Evolutionary conservation across 2,113 vertebrate species (phyloP), one percentile per base, ranked within the genome.

Genomic region (Agelaius phoeniceus): DNA sequence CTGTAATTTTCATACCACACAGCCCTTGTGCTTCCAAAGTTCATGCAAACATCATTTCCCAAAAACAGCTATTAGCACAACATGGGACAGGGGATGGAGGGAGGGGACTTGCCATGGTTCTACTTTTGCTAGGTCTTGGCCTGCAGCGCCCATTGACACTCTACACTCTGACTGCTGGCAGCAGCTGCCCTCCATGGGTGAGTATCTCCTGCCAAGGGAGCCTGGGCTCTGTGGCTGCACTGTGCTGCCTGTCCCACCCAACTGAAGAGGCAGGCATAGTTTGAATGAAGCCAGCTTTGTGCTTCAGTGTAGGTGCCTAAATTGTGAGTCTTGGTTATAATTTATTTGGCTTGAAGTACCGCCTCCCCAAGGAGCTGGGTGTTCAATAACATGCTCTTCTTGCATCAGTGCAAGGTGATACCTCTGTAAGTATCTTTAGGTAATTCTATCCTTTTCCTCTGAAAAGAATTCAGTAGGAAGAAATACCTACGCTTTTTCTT

Each of bases 301-400:
- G 46, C 16, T 27, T 6, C 2, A 1, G 0, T 39, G 10, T 43
- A 49, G 43, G 12, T 31, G 8, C 30, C 4, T 11, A 33, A 58
- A 58, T 61, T 24, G 1, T 10, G 69, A 54, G 28, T 62, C 28
- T 35, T 33, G 31, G 14, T 13, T 58, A 26, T 6, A 37, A 49
- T 57, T 41, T 77, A 28, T 35, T 51, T 74, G 30, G 4, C 19
- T 92, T 77, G 30, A 74, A 23, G 23, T 27, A 21, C 15, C 18
- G 66, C 15, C 11, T 51, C 35, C 15, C 30, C 24, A 21, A 43
- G 65, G 68, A 58, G 10, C 2, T 33, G 21, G 35, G 11, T 49
- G 26, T 71, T 92, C 55, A 84, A 59, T 31, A 28, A 30, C 4
- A 2, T 11, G 7, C 16, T 65, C 48, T 18, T 24, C n/a, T 52